Conservation (phyloP, 2,797 vertebrate genomes). For the Acrossocheilus fasciatus region DNA sequence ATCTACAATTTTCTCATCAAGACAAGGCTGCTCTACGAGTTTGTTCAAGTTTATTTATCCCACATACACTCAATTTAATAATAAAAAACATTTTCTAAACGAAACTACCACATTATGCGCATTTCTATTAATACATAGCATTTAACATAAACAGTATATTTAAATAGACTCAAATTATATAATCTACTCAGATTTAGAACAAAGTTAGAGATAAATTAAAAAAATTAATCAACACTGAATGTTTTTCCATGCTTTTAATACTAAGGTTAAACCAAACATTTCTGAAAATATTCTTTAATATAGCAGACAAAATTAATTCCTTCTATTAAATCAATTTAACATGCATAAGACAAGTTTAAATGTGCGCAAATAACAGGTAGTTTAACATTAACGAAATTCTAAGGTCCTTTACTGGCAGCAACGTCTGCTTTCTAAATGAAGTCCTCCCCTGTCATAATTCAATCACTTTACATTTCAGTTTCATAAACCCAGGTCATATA, state of each 20-base stretch:
- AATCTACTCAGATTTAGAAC: neutral
- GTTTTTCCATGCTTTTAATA: neutral
- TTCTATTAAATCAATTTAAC: neutral
- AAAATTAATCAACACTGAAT: no score
- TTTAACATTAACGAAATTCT: neutral
- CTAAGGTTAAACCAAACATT: neutral
- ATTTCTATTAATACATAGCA: neutral
- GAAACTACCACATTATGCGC: neutral
- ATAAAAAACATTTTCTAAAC: no score
- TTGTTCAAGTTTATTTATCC: neutral
- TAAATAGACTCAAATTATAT: neutral
- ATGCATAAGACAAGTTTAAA: neutral
- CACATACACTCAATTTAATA: neutral
- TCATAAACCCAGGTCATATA: conserved; percentile 27
- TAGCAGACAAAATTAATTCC: neutral
- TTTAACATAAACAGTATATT: neutral
- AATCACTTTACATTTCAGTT: conserved; percentile 8
- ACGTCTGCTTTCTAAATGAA: neutral
- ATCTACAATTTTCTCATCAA: neutral
- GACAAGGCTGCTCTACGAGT: neutral
- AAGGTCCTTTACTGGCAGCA: neutral
- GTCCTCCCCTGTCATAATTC: neutral
- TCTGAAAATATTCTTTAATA: neutral
- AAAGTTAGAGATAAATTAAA: no score
- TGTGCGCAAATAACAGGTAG: neutral